Evolutionary conservation across 1,140 invertebrate species (phyloP).

Genomic region (Diprion similis): DNA sequence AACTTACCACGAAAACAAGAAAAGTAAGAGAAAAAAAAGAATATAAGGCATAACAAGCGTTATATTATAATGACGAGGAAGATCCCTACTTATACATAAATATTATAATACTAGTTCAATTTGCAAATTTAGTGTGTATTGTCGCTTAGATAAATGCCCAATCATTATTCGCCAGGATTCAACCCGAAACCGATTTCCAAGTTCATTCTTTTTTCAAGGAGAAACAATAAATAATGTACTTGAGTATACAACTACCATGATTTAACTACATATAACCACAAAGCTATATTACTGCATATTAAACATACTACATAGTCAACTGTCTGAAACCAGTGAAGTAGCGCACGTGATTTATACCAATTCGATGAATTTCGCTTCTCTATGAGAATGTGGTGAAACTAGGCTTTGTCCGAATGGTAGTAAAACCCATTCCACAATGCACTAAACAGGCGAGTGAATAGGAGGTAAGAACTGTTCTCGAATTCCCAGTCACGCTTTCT

Average conservation of each 20-base stretch:
- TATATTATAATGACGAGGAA: not conserved
- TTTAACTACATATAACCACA: not conserved
- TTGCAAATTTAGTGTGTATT: constrained; percentile 58
- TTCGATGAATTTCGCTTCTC: too few relatives aligned
- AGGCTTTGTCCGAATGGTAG: too few relatives aligned
- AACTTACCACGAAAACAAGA: not conserved
- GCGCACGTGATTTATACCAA: too few relatives aligned
- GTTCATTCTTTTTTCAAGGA: constrained; percentile 60
- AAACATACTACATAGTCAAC: too few relatives aligned
- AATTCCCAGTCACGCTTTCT: too few relatives aligned
- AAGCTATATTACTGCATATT: not conserved
- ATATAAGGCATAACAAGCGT: not conserved
- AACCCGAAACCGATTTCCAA: constrained; percentile 52
- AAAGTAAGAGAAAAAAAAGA: not conserved
- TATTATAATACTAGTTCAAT: constrained; percentile 47
- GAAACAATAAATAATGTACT: constrained; percentile 53
- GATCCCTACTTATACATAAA: not conserved
- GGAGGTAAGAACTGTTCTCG: too few relatives aligned
- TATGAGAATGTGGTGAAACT: too few relatives aligned
- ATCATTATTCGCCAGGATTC: constrained; percentile 59
- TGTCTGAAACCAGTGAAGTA: too few relatives aligned
- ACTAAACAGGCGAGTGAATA: too few relatives aligned
- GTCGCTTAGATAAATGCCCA: constrained; percentile 57
- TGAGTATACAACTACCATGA: constrained; percentile 36
- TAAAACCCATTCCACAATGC: too few relatives aligned